These are phyloP conservation scores for Unio pictorum DNA, from an alignment of 2,888 invertebrate genomes.

Conservation along the genomic window DNA sequence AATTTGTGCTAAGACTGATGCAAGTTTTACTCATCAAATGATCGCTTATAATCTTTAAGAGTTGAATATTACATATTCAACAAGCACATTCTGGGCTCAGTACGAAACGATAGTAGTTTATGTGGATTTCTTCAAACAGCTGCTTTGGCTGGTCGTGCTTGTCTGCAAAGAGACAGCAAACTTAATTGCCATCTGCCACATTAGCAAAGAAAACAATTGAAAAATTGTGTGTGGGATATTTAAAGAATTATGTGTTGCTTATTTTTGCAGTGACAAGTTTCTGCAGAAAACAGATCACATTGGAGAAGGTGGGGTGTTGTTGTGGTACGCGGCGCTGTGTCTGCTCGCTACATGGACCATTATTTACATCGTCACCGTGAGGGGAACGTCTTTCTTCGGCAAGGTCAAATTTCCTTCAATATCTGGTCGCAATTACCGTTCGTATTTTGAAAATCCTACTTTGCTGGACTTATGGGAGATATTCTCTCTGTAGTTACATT, in stretches of 20 bases:
- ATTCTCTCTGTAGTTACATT: no score
- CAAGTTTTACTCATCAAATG: no score
- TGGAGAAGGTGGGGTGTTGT: slow-evolving; percentile 48
- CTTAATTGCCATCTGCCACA: slow-evolving; percentile 3
- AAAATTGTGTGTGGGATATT: background rate
- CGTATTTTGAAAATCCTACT: no score
- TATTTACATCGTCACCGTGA: slow-evolving; percentile 49
- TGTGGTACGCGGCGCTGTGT: slow-evolving; percentile 61
- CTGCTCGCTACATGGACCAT: slow-evolving; percentile 57
- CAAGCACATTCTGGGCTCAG: no score
- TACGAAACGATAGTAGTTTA: no score
- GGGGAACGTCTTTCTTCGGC: slow-evolving; percentile 52
- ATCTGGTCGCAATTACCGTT: no score
- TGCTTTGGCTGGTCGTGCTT: background rate
- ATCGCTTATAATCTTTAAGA: no score
- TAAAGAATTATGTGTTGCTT: background rate
- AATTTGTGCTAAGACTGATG: no score
- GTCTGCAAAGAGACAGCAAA: background rate
- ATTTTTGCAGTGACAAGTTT: slow-evolving; percentile 49
- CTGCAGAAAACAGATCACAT: slow-evolving; percentile 56
- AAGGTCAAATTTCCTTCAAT: slow-evolving; percentile 45
- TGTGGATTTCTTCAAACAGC: no score
- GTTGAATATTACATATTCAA: no score
- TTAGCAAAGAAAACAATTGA: background rate
- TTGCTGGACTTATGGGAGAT: no score